phyloP scores from a whole-genome alignment of 64 coral and sea anemone genomes.

The Stylophora pistillata region DNA sequence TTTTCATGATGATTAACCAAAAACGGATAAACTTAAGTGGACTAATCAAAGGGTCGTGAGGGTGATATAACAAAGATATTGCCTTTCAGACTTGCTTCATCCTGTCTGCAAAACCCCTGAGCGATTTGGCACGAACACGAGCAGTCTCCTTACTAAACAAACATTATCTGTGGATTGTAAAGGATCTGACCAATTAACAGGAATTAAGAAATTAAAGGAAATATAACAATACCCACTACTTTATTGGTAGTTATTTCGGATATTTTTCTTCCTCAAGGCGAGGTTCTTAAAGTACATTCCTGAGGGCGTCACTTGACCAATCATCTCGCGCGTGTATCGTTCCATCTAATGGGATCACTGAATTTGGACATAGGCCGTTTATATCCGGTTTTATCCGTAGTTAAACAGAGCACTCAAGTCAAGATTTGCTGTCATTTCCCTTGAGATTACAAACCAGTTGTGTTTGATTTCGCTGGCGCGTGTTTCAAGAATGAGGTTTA shows the following conservation, averaged over 20 bases:
- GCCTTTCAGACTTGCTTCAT: no score
- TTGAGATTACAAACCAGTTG: constrained; percentile 2
- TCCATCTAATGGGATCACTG: constrained; percentile 8
- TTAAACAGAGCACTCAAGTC: neutral
- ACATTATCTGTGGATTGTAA: neutral
- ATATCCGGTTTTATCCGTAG: constrained; percentile 16
- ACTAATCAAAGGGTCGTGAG: no score
- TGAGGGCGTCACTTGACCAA: neutral
- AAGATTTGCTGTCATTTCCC: constrained; percentile 22
- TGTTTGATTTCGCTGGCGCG: neutral
- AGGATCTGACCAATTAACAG: neutral
- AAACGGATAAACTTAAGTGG: no score
- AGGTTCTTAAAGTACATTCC: neutral
- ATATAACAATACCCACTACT: neutral
- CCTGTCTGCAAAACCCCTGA: neutral
- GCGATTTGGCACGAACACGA: neutral
- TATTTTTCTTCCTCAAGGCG: neutral
- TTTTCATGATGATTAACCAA: no score
- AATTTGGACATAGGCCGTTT: constrained; percentile 14
- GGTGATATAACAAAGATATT: no score
- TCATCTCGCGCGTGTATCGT: neutral
- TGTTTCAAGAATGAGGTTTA: constrained; percentile 2
- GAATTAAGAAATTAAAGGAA: constrained; percentile 12
- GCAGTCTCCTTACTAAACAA: no score
- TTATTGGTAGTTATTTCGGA: neutral